Base-by-base conservation (phyloP, 2,888 invertebrate species). In the Zygaena filipendulae region DNA sequence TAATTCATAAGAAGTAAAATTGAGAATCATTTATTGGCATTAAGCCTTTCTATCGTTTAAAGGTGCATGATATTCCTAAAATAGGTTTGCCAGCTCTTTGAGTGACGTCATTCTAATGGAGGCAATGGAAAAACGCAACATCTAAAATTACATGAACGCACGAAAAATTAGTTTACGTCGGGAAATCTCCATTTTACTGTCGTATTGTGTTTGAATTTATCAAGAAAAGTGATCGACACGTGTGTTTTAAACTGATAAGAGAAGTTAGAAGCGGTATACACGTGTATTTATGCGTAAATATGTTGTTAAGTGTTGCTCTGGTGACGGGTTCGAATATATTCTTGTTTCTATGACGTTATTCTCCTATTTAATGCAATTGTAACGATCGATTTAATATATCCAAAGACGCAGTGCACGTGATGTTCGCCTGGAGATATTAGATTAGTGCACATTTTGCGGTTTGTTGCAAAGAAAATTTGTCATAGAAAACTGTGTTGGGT, bases 61-160 rank as follows among this genome's bases (percentile, higher is more conserved):
- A n/a, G n/a, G n/a, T n/a, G n/a, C n/a, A n/a, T n/a, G n/a, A n/a
- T n/a, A n/a, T n/a, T n/a, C n/a, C n/a, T n/a, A n/a, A n/a, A n/a
- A n/a, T n/a, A 77, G 74, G 75, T 74, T 74, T 72, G 77, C 75
- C 79, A 74, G 75, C 79, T 67, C 68, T 72, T 61, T 52, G 56
- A 57, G 63, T 80, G 80, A 80, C 80, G 80, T 80, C 80, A 79
- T 63, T 47, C 49, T 45, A 59, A 63, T 62, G 58, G 59, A 60
- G 67, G n/a, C 62, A 69, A 61, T 42, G 48, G 33, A 43, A 47
- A 43, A 42, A 45, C 21, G 12, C 25, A 16, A 25, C 30, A 20
- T 72, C 77, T 80, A 79, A 77, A 71, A 75, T 80, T 80, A 80
- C 79, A 70, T 57, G 49, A 55, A 61, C 59, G 51, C 38, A 49